Base-by-base conservation (phyloP, 2,888 invertebrate species). In the Opisthograptis luteolata region DNA sequence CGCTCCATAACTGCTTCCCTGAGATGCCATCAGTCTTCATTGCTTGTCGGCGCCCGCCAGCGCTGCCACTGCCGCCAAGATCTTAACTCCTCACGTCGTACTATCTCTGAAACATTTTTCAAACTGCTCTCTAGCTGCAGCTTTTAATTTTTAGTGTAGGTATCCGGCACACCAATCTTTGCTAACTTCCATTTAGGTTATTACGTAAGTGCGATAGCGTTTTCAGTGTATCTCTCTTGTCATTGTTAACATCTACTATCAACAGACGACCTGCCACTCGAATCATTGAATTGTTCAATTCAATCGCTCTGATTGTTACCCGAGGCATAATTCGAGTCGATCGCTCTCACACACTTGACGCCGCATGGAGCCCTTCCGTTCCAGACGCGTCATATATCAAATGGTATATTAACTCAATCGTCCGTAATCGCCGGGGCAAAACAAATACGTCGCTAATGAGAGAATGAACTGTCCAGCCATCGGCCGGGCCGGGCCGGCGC, bases 11-110 rank as follows among this genome's bases (percentile, higher is more conserved):
- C 87, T 82, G 85, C 87, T 89, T 86, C 76, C 76, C 81, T 83
- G 84, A 86, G 85, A 87, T 84, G 87, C 86, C 87, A 88, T 90
- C 88, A 88, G 84, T 89, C 89, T 88, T 87, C 90, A 91, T 91
- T 92, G 91, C 87, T 87, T 91, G 91, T 91, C 91, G 87, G 79
- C 91, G 81, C 86, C 80, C 79, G 79, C 79, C 75, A 73, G 63
- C 81, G 81, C 81, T 76, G 65, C 65, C 58, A 54, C 68, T 68
- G 62, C 66, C 60, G 50, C 65, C 67, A 69, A 80, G 80, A 84
- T 84, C 87, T 84, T 86, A 86, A 86, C 86, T 85, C 81, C 78
- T 82, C 81, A 78, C 81, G 77, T 77, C 76, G 62, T 61, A 63
- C 71, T 79, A 81, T 81, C 79, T 77, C 57, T 58, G 64, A 69